phyloP scores from a whole-genome alignment of 2,113 vertebrate species.

The Mustela lutreola region DNA sequence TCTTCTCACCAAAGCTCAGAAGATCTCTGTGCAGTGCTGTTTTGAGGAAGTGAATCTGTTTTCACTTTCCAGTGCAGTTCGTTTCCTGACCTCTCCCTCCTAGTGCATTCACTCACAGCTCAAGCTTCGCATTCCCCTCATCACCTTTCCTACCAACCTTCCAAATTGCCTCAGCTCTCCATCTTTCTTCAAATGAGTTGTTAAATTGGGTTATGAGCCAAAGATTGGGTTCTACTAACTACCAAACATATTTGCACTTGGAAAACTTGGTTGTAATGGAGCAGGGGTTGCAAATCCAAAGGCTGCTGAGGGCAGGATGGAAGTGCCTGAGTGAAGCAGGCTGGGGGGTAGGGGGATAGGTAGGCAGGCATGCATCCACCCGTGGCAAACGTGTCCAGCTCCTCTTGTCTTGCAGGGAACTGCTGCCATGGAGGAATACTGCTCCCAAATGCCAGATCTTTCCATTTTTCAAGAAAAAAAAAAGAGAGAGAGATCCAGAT shows the following conservation, averaged over 20 bases:
- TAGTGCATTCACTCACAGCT: not conserved
- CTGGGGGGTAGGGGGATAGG: not conserved
- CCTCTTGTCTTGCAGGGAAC: not conserved
- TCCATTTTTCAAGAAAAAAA: not conserved
- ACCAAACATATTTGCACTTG: not conserved
- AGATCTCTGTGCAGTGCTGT: not conserved
- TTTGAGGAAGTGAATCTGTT: not conserved
- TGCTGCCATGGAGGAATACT: not conserved
- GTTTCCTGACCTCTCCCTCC: not conserved
- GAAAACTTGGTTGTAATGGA: not conserved
- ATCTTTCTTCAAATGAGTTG: not conserved
- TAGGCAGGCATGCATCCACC: accelerated
- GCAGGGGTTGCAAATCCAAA: not conserved
- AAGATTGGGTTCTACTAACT: not conserved
- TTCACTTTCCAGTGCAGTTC: not conserved
- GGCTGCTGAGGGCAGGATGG: not conserved
- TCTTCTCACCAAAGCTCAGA: not conserved
- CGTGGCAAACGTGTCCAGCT: not conserved
- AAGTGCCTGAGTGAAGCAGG: not conserved
- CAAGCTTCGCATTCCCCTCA: not conserved
- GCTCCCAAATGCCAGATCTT: not conserved
- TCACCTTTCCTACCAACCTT: not conserved
- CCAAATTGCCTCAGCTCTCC: not conserved
- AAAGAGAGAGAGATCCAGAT: not conserved
- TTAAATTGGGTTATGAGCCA: not conserved